Base-by-base conservation (phyloP, 2,113 vertebrate genomes). In the Stegastes partitus region DNA sequence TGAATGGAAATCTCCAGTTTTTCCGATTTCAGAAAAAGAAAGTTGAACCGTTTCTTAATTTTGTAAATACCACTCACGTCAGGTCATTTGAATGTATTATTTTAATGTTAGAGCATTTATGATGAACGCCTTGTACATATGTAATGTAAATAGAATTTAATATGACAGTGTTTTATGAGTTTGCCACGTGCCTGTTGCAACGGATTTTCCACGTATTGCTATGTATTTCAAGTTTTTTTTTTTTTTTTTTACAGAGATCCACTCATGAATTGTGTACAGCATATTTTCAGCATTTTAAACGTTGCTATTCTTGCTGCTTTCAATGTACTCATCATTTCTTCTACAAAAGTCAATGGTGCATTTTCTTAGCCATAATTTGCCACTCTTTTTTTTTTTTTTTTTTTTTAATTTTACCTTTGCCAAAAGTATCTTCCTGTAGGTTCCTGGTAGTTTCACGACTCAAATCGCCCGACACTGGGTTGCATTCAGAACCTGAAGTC, bases 101-200 rank as follows among this genome's bases (percentile, higher is more conserved):
- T 87, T 62, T 93, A 91, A 86, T 5, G 62, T 75, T 42, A 87
- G 64, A 94, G 90, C 89, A 93, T 80, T 93, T 94, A 93, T 82
- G 23, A 85, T 84, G 34, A 69, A 56, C 69, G 42, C 26, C 19
- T 16, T 95, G 94, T 95, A 91, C 19, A 62, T 89, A 87, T 55
- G 28, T 83, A 72, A 50, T 95, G 93, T 95, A 94, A 87, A 95
- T 95, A 95, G 70, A 90, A 83, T 89, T 90, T 90, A 91, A 91
- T 88, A 93, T 89, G 68, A 89, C 68, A 89, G 77, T 90, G 90
- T 85, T 89, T 84, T 89, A 67, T 92, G 45, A 83, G 61, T 54
- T 74, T 65, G 15, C 25, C 14, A 68, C 56, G 53, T 69, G 71
- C 44, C 82, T 73, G 39, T 82, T 21, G 53, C 58, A 51, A 85